Evolutionary conservation across 2,797 vertebrate genomes (phyloP).

Genomic region (Clarias fuscus): DNA sequence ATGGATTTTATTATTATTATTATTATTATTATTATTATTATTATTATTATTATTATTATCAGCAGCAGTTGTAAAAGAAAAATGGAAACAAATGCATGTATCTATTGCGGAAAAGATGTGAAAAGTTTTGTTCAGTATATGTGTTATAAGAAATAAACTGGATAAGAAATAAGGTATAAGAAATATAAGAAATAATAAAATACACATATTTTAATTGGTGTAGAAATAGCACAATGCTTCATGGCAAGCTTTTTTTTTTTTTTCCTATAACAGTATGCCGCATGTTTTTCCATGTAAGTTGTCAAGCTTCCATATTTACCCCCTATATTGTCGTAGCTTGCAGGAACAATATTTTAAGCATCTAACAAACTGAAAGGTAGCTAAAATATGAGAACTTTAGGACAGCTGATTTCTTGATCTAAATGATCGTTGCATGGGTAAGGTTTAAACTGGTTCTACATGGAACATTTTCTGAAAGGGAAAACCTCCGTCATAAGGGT

Average conservation of each 20-base stretch:
- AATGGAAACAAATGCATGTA: neutral
- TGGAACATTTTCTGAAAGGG: neutral
- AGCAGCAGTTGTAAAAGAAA: neutral
- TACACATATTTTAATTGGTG: neutral
- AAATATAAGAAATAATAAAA: no score
- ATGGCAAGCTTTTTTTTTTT: neutral
- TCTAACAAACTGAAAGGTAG: neutral
- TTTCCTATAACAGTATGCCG: neutral
- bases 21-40: neutral
- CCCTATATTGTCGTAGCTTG: neutral
- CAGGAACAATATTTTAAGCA: neutral
- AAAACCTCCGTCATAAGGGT: neutral
- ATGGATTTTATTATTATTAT: neutral
- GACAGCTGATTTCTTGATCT: neutral
- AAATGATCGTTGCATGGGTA: neutral
- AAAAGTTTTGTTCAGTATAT: neutral
- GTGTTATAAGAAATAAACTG: no score
- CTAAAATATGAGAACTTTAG: neutral
- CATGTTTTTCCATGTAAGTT: neutral
- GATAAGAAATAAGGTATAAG: no score
- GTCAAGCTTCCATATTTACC: slow-evolving; percentile 3
- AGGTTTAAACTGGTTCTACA: neutral
- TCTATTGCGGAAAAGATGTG: neutral
- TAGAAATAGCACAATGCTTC: neutral
- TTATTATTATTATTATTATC: neutral